Conservation (phyloP, 2,113 vertebrate species). For the Nothocercus nigrocapillus region DNA sequence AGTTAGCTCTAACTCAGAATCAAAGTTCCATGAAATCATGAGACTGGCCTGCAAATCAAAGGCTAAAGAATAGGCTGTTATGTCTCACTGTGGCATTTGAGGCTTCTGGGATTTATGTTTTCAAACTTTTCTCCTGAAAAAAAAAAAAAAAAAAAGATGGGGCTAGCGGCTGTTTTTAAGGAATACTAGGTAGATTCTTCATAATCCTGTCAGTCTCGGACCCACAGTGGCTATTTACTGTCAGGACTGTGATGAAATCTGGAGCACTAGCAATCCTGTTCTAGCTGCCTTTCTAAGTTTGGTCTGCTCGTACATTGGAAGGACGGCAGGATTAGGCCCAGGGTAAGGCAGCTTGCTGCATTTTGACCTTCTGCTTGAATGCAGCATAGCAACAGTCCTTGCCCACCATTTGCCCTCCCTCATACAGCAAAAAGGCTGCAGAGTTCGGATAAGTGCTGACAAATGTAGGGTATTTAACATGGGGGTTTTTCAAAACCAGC, state of each 20-base stretch:
- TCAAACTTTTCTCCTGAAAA: not conserved
- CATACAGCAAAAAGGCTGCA: not conserved
- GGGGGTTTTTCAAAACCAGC: not conserved
- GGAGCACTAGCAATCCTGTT: not conserved
- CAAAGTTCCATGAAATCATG: not conserved
- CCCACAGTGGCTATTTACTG: fast-evolving
- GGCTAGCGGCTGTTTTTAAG: not conserved
- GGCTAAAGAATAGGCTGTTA: not conserved
- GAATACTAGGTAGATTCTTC: not conserved
- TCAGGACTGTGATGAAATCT: not conserved
- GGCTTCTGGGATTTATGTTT: not conserved
- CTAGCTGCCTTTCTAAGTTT: not conserved
- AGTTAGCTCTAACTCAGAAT: not conserved
- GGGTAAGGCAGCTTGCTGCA: not conserved
- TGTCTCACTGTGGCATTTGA: not conserved
- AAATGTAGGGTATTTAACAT: not conserved
- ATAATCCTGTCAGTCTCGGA: not conserved
- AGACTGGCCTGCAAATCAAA: not conserved
- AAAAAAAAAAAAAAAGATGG: not conserved
- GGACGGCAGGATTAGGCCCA: not conserved
- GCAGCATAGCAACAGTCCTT: not conserved
- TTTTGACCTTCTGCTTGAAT: not conserved
- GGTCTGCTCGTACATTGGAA: not conserved
- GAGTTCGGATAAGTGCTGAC: not conserved
- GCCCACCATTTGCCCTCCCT: not conserved